Percentiles rank a stretch among this genome's conserved stretches.
These are phyloP conservation scores for Cheirogaleus medius DNA, from an alignment of 2,113 vertebrate species.

Conservation along the genomic window DNA sequence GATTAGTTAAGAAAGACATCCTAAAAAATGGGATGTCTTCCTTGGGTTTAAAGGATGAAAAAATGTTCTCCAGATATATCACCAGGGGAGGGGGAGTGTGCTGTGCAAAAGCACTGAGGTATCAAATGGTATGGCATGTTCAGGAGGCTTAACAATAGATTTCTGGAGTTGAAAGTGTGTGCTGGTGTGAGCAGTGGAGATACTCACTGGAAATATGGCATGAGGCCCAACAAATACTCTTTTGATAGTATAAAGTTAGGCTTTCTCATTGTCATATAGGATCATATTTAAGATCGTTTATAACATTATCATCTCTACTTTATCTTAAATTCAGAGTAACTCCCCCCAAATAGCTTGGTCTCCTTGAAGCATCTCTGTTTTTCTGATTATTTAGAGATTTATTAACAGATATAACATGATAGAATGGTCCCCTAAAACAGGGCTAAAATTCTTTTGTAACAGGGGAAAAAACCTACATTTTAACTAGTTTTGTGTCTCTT, in stretches of 20 bases:
- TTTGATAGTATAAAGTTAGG: not conserved
- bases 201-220: not conserved
- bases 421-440: not conserved
- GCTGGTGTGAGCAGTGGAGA: not conserved
- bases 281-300: not conserved
- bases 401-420: not conserved
- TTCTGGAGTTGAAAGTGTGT: not conserved
- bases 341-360: not conserved
- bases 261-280: not conserved
- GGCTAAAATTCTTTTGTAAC: not conserved
- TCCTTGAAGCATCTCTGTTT: not conserved
- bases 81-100: not conserved
- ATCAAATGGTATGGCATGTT: not conserved
- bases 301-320: not conserved
- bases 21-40: not conserved
- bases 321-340: conserved; percentile 11
- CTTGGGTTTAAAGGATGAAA: not conserved
- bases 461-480: not conserved
- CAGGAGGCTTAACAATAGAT: not conserved
- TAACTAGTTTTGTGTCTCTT: not conserved
- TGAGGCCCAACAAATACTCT: not conserved
- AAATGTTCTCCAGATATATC: not conserved
- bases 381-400: conserved; percentile 1
- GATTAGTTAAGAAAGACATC: not conserved
- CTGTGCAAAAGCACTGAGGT: not conserved